A percentile compares a stretch with the other conserved stretches of the same genome.
phyloP scores from a whole-genome alignment of 2,888 invertebrate genomes.

The Camptogramma bilineatum region DNA sequence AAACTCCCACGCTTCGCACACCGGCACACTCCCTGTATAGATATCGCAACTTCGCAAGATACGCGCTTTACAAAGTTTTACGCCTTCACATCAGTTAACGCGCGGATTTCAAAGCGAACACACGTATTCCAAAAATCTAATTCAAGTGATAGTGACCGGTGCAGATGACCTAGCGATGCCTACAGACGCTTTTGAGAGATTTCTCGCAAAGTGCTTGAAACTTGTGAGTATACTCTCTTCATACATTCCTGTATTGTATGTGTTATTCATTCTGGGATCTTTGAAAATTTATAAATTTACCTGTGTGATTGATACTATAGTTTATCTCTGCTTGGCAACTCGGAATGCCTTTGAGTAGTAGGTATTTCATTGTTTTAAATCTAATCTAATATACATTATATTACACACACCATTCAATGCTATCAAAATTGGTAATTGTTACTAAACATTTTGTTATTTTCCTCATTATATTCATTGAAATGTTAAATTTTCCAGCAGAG shows the following conservation, averaged over 20 bases:
- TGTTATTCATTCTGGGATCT: constrained; percentile 26
- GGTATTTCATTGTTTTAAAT: constrained; percentile 1
- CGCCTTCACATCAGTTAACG: constrained; percentile 35
- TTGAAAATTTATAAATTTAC: constrained; percentile 19
- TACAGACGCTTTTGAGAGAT: constrained; percentile 64
- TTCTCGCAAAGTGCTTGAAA: constrained; percentile 58
- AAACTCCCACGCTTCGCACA: constrained; percentile 38
- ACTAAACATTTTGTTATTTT: not conserved
- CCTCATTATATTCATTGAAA: not conserved
- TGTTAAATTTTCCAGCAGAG: not conserved
- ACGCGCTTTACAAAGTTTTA: constrained; percentile 1
- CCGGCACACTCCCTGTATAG: constrained; percentile 28
- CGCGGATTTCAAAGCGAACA: constrained; percentile 29
- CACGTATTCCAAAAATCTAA: constrained; percentile 28
- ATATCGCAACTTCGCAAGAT: constrained; percentile 22
- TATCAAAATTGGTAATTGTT: not conserved
- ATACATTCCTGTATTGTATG: constrained; percentile 25
- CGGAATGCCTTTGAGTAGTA: not conserved
- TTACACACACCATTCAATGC: not conserved
- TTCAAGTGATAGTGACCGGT: not conserved
- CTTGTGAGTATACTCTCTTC: constrained; percentile 57
- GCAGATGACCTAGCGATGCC: constrained; percentile 58
- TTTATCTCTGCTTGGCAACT: constrained; percentile 19
- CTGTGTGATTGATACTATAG: constrained; percentile 20
- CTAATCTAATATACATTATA: not conserved